Percentiles rank a stretch among this genome's conserved stretches.
phyloP scores from a whole-genome alignment of 2,888 invertebrate genomes.

The Trachelus iudaicus region DNA sequence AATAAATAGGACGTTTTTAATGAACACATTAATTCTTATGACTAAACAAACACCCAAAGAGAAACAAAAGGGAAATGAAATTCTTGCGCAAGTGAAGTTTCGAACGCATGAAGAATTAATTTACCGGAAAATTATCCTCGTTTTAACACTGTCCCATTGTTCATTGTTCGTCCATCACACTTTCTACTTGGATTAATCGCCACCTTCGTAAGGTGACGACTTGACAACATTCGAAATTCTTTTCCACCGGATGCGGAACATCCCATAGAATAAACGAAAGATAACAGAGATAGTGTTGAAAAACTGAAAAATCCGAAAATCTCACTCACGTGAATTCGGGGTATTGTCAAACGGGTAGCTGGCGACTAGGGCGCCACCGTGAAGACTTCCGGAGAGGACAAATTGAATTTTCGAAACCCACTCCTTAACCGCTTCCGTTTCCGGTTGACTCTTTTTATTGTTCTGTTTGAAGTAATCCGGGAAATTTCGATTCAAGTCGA shows the following conservation, averaged over 20 bases:
- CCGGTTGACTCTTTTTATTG: slow-evolving; percentile 90
- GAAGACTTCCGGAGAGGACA: slow-evolving; percentile 92
- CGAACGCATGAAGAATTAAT: not conserved
- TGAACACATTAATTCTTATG: not conserved
- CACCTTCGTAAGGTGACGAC: slow-evolving; percentile 2
- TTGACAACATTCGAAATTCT: not conserved
- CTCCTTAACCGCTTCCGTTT: slow-evolving; percentile 92
- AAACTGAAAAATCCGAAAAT: not conserved
- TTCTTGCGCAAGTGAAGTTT: not conserved
- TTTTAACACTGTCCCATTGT: slow-evolving; percentile 9
- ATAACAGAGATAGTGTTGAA: not conserved
- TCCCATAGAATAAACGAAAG: not conserved
- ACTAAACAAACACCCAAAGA: not conserved
- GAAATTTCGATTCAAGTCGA: slow-evolving; percentile 95
- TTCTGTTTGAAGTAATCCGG: slow-evolving; percentile 94
- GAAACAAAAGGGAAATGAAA: not conserved
- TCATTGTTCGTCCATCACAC: slow-evolving; percentile 15
- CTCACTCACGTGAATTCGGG: slow-evolving; percentile 87
- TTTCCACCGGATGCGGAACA: not conserved
- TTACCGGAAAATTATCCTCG: slow-evolving; percentile 22
- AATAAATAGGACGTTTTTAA: not conserved
- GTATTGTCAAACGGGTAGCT: slow-evolving; percentile 98
- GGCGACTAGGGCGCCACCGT: slow-evolving; percentile 95
- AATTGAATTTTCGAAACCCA: slow-evolving; percentile 95
- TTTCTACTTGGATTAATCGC: slow-evolving; percentile 18